Evolutionary conservation across 2,888 invertebrate species (phyloP).

Genomic region (Pinctada fucata): DNA sequence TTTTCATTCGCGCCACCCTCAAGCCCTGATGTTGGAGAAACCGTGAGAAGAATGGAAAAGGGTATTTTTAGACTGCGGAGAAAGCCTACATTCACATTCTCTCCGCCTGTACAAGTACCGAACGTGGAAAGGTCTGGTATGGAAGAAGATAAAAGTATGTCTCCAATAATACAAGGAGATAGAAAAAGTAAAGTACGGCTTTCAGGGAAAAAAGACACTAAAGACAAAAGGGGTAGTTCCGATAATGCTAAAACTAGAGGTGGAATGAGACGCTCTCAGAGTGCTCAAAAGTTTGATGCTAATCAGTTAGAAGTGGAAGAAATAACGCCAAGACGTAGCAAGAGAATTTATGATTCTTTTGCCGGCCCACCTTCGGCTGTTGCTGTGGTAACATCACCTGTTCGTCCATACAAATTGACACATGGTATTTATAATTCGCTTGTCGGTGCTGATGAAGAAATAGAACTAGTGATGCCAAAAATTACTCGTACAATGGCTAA

Average conservation of each 20-base stretch:
- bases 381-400: conserved; percentile 9
- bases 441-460: conserved; percentile 12
- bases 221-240: conserved; percentile 27
- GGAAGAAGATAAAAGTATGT: not conserved
- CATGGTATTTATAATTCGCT: conserved; percentile 18
- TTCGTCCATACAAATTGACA: not conserved
- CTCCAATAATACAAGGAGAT: not conserved
- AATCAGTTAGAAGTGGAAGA: conserved; percentile 13
- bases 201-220: conserved; percentile 23
- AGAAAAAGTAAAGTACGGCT: not conserved
- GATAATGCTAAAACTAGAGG: conserved; percentile 6
- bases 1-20: conserved; percentile 25
- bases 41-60: not conserved
- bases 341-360: conserved; percentile 22
- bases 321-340: conserved; percentile 12
- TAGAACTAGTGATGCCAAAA: conserved; percentile 17
- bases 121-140: not conserved
- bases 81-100: conserved; percentile 25
- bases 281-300: conserved; percentile 19
- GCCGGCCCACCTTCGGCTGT: not conserved
- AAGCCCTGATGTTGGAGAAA: conserved; percentile 12
- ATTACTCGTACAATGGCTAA: not conserved
- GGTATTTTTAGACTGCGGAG: conserved; percentile 14
- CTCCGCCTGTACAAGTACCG: conserved; percentile 21
- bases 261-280: too few species aligned